Conservation (phyloP, 2,888 invertebrate species). For the Zonitis immaculata region DNA sequence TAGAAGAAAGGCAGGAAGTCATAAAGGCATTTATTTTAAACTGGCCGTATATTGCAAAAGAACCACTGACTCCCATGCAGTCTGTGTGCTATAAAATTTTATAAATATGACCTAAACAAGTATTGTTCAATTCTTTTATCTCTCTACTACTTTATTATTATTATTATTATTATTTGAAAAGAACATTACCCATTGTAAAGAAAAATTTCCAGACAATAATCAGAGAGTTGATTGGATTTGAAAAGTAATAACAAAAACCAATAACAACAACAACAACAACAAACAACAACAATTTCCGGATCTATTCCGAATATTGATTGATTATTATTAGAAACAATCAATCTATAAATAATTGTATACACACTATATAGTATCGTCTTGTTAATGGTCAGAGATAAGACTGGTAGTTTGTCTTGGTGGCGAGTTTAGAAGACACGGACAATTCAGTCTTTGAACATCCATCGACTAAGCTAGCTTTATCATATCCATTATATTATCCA, state of each 20-base stretch:
- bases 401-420: constrained; percentile 13
- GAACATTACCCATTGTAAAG: neutral
- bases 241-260: neutral
- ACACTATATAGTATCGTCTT: constrained; percentile 9
- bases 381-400: constrained; percentile 24
- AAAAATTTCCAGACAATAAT: neutral
- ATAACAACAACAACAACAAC: neutral
- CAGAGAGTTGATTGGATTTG: no score
- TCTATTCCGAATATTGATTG: neutral
- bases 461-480: neutral
- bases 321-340: constrained; percentile 12
- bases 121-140: neutral
- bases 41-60: neutral
- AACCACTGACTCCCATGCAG: neutral
- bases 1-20: constrained; percentile 1
- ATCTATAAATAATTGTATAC: constrained; percentile 15
- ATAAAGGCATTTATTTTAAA: neutral
- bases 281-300: neutral
- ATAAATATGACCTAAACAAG: neutral
- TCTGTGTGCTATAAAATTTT: neutral
- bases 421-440: constrained; percentile 16
- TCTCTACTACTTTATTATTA: neutral
- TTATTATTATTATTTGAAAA: neutral
- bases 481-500: no score
- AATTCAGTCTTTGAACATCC: constrained; percentile 12